Base-by-base conservation (phyloP, 2,888 invertebrate species). In the Syrista parreyssii region DNA sequence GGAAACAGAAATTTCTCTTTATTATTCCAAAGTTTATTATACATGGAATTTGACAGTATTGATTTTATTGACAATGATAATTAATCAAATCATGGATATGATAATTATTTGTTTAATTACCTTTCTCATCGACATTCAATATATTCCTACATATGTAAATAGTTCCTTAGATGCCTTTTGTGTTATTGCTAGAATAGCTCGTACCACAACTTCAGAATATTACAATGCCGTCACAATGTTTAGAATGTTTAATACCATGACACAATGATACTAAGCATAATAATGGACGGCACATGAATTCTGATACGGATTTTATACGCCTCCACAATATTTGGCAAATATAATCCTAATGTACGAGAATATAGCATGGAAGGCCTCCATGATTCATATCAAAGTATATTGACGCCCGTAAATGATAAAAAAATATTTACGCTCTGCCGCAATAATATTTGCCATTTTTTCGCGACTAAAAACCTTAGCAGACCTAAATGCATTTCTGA, bases 221-320 rank as follows among this genome's bases (percentile, higher is more conserved):
- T 9, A 55, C 0, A 55, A 55, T 68, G 81, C 84, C 86, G 88
- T 86, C 82, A 87, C 86, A 84, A 90, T 89, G 86, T 86, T 81
- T 81, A 88, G 89, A 90, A 89, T 89, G 89, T 89, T 90, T 90
- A 89, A 89, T 90, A 89, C 89, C 87, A 84, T 40, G 15, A 83
- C 83, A 84, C 84, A 88, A 86, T 86, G 89, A 88, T 85, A 88
- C 84, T 85, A 82, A 83, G 82, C 84, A 80, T 86, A 89, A 85
- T 86, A 88, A 89, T 86, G 85, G 86, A 79, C 84, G 84, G 84
- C 85, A 9, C 23, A 2, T 23, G 23, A 40, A 40, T 40, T 23
- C 23, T 23, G 9, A 55, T 23, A 55, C 9, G 23, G 1, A 23
- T 55, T 55, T 23, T 23, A 23, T 23, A 23, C 2, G 15, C 40